These are phyloP conservation scores for Liopterus haemorrhoidalis DNA, from an alignment of 2,888 invertebrate species.

Conservation along the genomic window DNA sequence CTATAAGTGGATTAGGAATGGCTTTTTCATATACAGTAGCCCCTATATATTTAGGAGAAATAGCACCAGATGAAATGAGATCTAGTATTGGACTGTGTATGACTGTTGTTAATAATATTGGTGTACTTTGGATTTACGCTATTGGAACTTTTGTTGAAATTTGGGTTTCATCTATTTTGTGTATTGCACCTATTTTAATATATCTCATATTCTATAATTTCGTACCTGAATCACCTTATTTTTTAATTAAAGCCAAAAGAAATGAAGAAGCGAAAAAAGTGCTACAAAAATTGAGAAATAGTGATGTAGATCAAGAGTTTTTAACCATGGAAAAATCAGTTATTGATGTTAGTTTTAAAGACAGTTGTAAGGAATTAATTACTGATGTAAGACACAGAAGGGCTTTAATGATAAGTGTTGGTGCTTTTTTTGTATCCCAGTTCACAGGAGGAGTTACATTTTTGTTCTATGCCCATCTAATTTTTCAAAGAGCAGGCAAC, in stretches of 20 bases:
- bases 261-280: conserved; percentile 35
- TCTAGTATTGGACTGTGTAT: conserved; percentile 51
- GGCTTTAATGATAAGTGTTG: conserved; percentile 54
- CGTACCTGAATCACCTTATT: conserved; percentile 50
- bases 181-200: conserved; percentile 50
- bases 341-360: conserved; percentile 50
- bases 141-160: conserved; percentile 53
- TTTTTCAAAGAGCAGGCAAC: conserved; percentile 46
- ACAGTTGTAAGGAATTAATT: conserved; percentile 48
- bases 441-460: conserved; percentile 54
- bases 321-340: conserved; percentile 46
- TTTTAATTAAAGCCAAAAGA: conserved; percentile 7
- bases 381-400: conserved; percentile 51
- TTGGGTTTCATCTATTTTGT: conserved; percentile 48
- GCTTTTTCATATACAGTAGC: conserved; percentile 5
- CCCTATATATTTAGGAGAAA: conserved; percentile 22
- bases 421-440: conserved; percentile 53
- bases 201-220: conserved; percentile 52
- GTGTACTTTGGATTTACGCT: conserved; percentile 53
- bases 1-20: conserved; percentile 56
- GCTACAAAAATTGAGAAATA: conserved; percentile 52
- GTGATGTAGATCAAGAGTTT: conserved; percentile 37
- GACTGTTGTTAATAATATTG: conserved; percentile 52
- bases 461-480: conserved; percentile 52
- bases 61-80: conserved; percentile 16